Evolutionary conservation across 1,140 invertebrate genomes (phyloP).

Genomic region (Scaptomyza montana): DNA sequence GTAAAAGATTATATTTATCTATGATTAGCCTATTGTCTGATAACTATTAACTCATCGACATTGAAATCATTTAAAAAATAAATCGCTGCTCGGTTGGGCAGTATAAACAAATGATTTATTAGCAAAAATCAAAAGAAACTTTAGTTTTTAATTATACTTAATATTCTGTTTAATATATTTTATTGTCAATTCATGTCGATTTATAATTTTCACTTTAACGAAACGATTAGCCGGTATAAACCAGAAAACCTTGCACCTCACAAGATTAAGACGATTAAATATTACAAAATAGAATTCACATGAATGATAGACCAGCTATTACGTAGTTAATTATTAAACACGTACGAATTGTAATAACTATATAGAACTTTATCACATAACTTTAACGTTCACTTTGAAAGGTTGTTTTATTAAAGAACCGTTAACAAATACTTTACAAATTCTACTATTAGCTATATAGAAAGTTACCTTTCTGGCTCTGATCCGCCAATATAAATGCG

Average conservation of each 20-base stretch:
- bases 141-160: not conserved
- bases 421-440: too few species aligned
- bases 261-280: slow-evolving; percentile 10
- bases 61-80: too few species aligned
- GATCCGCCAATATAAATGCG: not conserved
- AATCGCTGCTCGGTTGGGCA: not conserved
- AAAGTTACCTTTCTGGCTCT: not conserved
- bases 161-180: not conserved
- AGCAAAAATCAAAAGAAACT: not conserved
- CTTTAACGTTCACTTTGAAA: not conserved
- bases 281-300: not conserved
- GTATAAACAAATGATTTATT: slow-evolving; percentile 1
- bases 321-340: not conserved
- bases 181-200: not conserved
- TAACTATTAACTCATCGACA: too few species aligned
- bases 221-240: slow-evolving; percentile 5
- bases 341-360: not conserved
- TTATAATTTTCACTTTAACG: slow-evolving; percentile 12
- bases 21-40: not conserved
- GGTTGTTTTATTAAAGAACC: too few species aligned
- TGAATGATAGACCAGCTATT: not conserved
- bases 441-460: too few species aligned
- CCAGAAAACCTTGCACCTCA: slow-evolving; percentile 27
- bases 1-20: not conserved
- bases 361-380: not conserved